A percentile compares a stretch with the other conserved stretches of the same genome.
Evolutionary conservation across 1,140 invertebrate species (phyloP).

Genomic region (Papilio machaon): DNA sequence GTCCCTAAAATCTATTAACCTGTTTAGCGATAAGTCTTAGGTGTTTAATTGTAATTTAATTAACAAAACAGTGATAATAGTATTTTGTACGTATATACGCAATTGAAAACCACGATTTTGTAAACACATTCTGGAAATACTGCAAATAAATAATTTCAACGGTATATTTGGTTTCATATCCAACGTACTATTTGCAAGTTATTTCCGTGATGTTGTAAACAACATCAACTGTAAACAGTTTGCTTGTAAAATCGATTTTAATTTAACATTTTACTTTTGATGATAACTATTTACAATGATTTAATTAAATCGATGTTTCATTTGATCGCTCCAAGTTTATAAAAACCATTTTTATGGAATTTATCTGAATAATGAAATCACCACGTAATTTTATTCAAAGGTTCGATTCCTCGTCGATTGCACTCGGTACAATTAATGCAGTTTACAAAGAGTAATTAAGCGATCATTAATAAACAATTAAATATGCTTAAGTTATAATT

Average conservation of each 20-base stretch:
- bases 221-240: neutral
- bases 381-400: neutral
- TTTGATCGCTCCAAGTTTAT: no score
- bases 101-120: no score
- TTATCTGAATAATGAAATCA: neutral
- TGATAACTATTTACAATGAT: no score
- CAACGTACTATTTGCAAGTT: neutral
- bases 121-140: no score
- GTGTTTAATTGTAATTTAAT: neutral
- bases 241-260: neutral
- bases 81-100: no score
- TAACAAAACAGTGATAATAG: no score
- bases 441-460: neutral
- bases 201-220: neutral
- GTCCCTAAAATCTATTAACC: neutral
- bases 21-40: neutral
- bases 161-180: neutral
- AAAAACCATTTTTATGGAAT: neutral
- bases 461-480: neutral
- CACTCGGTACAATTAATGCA: neutral
- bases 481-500: neutral
- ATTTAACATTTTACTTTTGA: neutral
- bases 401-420: neutral
- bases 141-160: neutral
- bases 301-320: no score